These are phyloP conservation scores for Caloenas nicobarica DNA, from an alignment of 2,113 vertebrate species.

Conservation along the genomic window DNA sequence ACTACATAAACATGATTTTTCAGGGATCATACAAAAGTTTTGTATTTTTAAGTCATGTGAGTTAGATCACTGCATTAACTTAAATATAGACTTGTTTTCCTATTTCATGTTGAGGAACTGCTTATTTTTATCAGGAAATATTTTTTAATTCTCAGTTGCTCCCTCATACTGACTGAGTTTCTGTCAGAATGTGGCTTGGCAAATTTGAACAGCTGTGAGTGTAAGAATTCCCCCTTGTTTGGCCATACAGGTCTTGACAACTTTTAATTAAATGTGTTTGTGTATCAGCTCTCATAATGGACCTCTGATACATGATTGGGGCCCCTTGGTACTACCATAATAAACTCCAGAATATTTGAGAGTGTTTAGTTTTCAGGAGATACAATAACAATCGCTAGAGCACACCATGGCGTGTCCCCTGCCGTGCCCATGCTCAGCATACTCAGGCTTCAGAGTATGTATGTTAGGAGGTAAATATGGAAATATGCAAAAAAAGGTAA, in stretches of 20 bases:
- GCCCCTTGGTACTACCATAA: not conserved
- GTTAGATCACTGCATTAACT: not conserved
- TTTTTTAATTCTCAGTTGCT: not conserved
- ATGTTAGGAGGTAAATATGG: not conserved
- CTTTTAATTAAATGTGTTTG: conserved; percentile 20
- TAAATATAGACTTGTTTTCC: not conserved
- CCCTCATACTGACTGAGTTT: not conserved
- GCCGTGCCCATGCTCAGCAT: not conserved
- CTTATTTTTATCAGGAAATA: not conserved
- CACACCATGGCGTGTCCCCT: not conserved
- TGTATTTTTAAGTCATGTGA: not conserved
- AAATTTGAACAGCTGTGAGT: not conserved
- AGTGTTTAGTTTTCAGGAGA: not conserved
- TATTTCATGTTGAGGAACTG: not conserved
- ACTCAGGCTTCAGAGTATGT: not conserved
- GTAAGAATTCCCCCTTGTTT: not conserved
- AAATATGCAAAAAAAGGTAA: not conserved
- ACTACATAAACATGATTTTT: not conserved
- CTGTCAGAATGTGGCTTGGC: not conserved
- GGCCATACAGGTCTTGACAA: not conserved
- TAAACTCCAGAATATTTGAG: not conserved
- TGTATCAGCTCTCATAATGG: not conserved
- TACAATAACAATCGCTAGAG: not conserved
- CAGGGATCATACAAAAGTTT: not conserved
- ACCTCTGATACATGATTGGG: not conserved